Base-by-base conservation (phyloP, 2,888 invertebrate species). In the Mesoligia furuncula region DNA sequence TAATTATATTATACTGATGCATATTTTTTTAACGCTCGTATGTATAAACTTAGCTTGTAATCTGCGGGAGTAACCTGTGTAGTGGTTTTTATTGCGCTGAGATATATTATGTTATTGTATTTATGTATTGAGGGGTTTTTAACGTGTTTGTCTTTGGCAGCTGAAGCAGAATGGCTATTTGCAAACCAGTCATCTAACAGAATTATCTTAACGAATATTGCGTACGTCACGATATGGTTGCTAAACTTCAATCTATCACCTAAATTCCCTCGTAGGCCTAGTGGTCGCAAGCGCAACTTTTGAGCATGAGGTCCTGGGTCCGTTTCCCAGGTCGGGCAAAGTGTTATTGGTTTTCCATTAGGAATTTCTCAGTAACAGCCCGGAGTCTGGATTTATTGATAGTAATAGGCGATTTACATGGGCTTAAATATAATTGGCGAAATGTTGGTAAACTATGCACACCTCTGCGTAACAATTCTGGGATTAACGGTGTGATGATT, bases 21-120 rank as follows among this genome's bases (percentile, higher is more conserved):
- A 88, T 92, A 92, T 92, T 91, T 91, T 92, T 91, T 90, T 91
- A 91, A 85, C 89, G 89, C 90, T 91, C 90, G 84, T 87, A 87
- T 88, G 75, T 88, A 48, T 76, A 88, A 81, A 81, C 70, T 84
- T 86, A 89, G 85, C 88, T 85, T 75, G 42, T 84, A 85, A 78
- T 72, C 57, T 85, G 85, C 70, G 65, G 80, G 66, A 65, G 36
- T 69, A 75, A 42, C 70, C 75, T 75, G 74, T 83, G 20, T 64
- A 62, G 59, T 73, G 24, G 48, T 77, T 85, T 57, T 66, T 61
- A 77, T 85, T 85, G 87, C 87, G 75, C 74, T 42, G 36, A 73
- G 61, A 69, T 80, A 59, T 36, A 42, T 31, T 9, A 45, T 45
- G 42, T 64, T 70, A 80, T 71, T 62, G 9, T 82, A 68, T 73